phyloP scores from a whole-genome alignment of 2,888 invertebrate genomes.

The Catocala sponsa region DNA sequence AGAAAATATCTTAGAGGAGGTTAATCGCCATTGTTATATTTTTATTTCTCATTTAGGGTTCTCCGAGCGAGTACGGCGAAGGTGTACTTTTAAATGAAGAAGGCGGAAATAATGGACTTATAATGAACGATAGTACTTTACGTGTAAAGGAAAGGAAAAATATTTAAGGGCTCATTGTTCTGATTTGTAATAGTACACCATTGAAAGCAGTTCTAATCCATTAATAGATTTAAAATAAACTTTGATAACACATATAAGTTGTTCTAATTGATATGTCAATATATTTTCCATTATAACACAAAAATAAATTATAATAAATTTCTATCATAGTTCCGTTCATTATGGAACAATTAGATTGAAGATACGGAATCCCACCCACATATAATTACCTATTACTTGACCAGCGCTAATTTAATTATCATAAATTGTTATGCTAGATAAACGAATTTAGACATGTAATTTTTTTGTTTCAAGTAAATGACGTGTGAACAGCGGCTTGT shows the following conservation, averaged over 20 bases:
- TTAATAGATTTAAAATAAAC: too few relatives aligned
- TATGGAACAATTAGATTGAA: slow-evolving; percentile 1
- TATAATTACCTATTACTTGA: slow-evolving; percentile 54
- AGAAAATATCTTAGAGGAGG: slow-evolving; percentile 74
- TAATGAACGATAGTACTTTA: slow-evolving; percentile 5
- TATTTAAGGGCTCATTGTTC: not conserved
- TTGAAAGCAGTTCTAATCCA: too few relatives aligned
- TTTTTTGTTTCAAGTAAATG: slow-evolving; percentile 75
- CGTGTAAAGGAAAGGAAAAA: slow-evolving; percentile 1
- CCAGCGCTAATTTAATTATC: slow-evolving; percentile 68
- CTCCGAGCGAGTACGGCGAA: slow-evolving; percentile 20
- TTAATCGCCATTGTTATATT: slow-evolving; percentile 78
- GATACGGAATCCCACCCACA: slow-evolving; percentile 52
- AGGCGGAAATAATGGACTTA: not conserved
- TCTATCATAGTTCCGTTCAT: not conserved
- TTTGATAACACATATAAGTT: too few relatives aligned
- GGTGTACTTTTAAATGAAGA: slow-evolving; percentile 7
- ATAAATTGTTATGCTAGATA: slow-evolving; percentile 72
- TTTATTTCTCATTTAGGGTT: slow-evolving; percentile 64
- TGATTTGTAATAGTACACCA: too few relatives aligned
- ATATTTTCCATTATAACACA: not conserved
- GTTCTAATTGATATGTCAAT: too few relatives aligned
- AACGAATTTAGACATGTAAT: slow-evolving; percentile 70
- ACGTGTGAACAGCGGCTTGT: slow-evolving; percentile 71
- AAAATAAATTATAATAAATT: too few relatives aligned